Conservation (phyloP, 2,113 vertebrate species). For the Tachysurus vachellii region DNA sequence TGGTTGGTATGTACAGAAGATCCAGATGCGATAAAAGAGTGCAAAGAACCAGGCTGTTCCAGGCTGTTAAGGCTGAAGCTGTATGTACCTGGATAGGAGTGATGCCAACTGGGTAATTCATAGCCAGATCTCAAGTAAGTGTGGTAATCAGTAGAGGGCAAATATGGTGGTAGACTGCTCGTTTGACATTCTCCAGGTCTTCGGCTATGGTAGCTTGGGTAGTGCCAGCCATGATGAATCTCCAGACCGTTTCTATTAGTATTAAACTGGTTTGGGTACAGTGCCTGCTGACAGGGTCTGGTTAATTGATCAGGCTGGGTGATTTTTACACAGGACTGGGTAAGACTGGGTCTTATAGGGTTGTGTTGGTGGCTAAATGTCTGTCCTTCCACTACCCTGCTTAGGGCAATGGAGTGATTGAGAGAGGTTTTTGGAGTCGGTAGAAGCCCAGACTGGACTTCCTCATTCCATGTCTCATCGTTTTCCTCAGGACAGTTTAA, state of each 20-base stretch:
- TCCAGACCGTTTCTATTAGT: not conserved
- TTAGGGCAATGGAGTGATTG: not conserved
- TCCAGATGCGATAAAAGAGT: constrained; percentile 27
- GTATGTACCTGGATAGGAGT: constrained; percentile 33
- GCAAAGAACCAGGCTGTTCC: constrained; percentile 55
- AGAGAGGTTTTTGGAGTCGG: not conserved
- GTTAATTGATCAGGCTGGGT: not conserved
- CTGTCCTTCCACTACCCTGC: not conserved
- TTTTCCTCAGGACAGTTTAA: constrained; percentile 56
- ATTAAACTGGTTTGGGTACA: constrained; percentile 36
- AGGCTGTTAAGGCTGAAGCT: constrained; percentile 47
- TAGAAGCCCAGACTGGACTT: constrained; percentile 28
- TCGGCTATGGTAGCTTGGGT: constrained; percentile 35
- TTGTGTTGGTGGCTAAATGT: not conserved
- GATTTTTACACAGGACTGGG: constrained; percentile 8
- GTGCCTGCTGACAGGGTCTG: constrained; percentile 13
- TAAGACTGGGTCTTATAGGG: not conserved
- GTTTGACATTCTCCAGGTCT: constrained; percentile 13
- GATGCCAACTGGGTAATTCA: constrained; percentile 10
- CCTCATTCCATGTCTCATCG: constrained; percentile 47
- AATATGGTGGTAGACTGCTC: constrained; percentile 51
- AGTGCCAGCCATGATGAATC: not conserved
- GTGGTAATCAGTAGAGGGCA: constrained; percentile 42
- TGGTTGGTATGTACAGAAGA: not conserved
- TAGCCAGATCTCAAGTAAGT: constrained; percentile 11